A percentile compares a stretch with the other conserved stretches of the same genome.
phyloP scores from a whole-genome alignment of 2,888 invertebrate species.

The Epinotia bilunana region DNA sequence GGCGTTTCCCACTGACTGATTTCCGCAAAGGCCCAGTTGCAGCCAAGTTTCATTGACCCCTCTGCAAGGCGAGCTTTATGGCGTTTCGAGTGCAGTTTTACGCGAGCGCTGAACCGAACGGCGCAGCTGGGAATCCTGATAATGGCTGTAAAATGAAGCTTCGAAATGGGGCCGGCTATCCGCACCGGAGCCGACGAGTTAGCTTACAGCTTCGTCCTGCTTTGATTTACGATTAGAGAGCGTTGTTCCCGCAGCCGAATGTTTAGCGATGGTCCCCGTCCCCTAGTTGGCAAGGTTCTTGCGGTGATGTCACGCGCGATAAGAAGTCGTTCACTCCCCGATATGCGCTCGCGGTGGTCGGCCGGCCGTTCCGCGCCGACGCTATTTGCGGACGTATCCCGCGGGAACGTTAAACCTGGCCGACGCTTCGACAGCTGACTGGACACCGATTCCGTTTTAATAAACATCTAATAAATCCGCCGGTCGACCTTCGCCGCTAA shows the following conservation, averaged over 20 bases:
- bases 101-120: slow-evolving; percentile 47
- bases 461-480: slow-evolving; percentile 41
- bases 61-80: slow-evolving; percentile 53
- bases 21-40: slow-evolving; percentile 53
- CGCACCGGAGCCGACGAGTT: slow-evolving; percentile 24
- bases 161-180: slow-evolving; percentile 32
- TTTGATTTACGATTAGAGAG: slow-evolving; percentile 21
- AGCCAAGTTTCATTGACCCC: slow-evolving; percentile 63
- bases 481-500: slow-evolving; percentile 25
- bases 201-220: slow-evolving; percentile 38
- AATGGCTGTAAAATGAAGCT: slow-evolving; percentile 27
- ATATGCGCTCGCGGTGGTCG: slow-evolving; percentile 54
- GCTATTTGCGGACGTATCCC: slow-evolving; percentile 74
- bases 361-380: slow-evolving; percentile 46
- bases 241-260: slow-evolving; percentile 23
- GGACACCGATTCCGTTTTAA: slow-evolving; percentile 37
- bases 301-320: slow-evolving; percentile 72
- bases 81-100: slow-evolving; percentile 58
- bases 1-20: slow-evolving; percentile 48
- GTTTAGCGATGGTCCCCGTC: slow-evolving; percentile 30
- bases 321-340: slow-evolving; percentile 78
- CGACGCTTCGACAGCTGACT: slow-evolving; percentile 61
- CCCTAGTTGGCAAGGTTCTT: slow-evolving; percentile 58
- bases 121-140: slow-evolving; percentile 45
- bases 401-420: slow-evolving; percentile 62